phyloP scores from a whole-genome alignment of 2,113 vertebrate genomes.

The Setophaga kirtlandii region DNA sequence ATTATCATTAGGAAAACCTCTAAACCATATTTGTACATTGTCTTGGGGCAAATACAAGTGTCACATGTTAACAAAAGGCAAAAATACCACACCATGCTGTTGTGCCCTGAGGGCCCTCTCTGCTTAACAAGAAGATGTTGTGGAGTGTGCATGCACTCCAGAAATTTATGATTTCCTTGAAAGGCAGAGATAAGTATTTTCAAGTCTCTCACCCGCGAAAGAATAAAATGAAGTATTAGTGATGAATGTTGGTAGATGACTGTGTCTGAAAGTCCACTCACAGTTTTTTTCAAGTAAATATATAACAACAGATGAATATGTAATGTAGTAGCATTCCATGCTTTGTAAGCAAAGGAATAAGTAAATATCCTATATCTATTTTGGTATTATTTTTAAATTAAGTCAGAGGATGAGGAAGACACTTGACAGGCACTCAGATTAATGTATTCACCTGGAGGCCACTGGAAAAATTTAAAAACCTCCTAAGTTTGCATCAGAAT shows the following conservation, averaged over 20 bases:
- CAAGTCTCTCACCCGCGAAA: not conserved
- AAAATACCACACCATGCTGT: slow-evolving; percentile 16
- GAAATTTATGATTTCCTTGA: slow-evolving; percentile 14
- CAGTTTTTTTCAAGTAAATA: not conserved
- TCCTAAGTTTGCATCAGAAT: not conserved
- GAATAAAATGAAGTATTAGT: not conserved
- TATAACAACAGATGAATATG: not conserved
- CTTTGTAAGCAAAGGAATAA: not conserved
- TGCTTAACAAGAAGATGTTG: not conserved
- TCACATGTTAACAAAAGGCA: slow-evolving; percentile 58
- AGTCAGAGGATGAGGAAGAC: not conserved
- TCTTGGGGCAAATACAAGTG: slow-evolving; percentile 64
- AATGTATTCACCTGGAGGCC: not conserved
- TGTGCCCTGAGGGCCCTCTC: not conserved
- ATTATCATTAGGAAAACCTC: slow-evolving; percentile 64
- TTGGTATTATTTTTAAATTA: not conserved
- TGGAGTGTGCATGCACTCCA: not conserved
- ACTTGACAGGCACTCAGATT: not conserved
- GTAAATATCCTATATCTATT: not conserved
- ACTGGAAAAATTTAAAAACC: not conserved
- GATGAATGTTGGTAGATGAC: not conserved
- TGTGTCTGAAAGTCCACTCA: not conserved
- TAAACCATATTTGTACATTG: slow-evolving; percentile 67
- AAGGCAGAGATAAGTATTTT: not conserved
- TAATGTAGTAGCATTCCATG: not conserved